These are phyloP conservation scores for Threskiornis aethiopicus DNA, from an alignment of 2,797 vertebrate genomes.

Conservation along the genomic window DNA sequence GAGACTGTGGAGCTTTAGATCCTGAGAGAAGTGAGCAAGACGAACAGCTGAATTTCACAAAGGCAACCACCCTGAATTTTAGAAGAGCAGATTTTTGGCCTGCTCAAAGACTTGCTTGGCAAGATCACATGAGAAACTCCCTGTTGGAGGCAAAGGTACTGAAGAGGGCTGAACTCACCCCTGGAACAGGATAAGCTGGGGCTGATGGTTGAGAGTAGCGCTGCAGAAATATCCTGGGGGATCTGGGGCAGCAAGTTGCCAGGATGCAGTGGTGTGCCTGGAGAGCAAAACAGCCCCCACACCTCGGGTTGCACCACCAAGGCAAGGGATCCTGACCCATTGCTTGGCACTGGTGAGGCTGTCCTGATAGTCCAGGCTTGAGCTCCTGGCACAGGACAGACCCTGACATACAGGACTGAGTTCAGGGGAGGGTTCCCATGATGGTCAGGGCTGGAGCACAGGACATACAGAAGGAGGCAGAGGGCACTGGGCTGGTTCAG, in stretches of 20 bases:
- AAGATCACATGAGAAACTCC: neutral
- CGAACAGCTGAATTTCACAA: neutral
- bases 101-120: neutral
- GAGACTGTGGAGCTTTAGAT: neutral
- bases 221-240: neutral
- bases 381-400: neutral
- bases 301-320: neutral
- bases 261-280: accelerated
- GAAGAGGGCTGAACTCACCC: neutral
- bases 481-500: accelerated
- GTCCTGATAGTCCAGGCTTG: neutral
- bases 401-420: neutral
- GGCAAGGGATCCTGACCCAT: neutral
- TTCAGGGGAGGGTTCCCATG: neutral
- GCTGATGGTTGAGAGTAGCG: neutral
- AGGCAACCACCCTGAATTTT: neutral
- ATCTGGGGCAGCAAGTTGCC: neutral
- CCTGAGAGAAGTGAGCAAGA: neutral
- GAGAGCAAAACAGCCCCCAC: neutral
- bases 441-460: accelerated
- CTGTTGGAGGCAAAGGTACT: neutral
- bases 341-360: neutral
- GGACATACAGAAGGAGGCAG: accelerated
- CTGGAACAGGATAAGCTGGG: neutral
- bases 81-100: neutral